These are phyloP conservation scores for Platorchestia sp. DNA, from an alignment of 1,140 invertebrate genomes.

Conservation along the genomic window DNA sequence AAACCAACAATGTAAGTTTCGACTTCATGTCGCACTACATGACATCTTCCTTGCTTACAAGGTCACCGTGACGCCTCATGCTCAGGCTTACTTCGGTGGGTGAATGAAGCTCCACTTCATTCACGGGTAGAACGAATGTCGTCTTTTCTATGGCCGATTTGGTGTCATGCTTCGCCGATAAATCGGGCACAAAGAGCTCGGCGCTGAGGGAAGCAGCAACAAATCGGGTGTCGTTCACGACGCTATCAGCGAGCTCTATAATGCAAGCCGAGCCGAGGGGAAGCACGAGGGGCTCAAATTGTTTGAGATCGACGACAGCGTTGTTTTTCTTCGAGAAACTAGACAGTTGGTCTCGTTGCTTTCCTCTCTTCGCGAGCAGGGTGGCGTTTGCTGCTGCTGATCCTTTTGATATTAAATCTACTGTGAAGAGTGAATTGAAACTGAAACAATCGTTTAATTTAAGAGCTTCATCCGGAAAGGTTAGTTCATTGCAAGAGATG, in stretches of 20 bases:
- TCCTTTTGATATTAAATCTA: not conserved
- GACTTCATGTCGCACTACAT: not conserved
- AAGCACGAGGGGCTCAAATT: not conserved
- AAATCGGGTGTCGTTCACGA: constrained; percentile 26
- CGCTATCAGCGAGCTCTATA: constrained; percentile 51
- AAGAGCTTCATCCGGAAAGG: no score
- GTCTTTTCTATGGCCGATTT: not conserved
- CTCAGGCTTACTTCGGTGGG: not conserved
- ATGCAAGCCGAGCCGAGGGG: constrained; percentile 30
- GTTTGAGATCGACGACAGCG: constrained; percentile 18
- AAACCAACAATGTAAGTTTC: not conserved
- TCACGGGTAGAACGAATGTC: not conserved
- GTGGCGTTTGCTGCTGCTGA: not conserved
- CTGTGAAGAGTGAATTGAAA: no score
- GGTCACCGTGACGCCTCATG: not conserved
- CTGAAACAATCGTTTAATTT: no score
- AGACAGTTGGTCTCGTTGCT: not conserved
- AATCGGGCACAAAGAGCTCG: constrained; percentile 45
- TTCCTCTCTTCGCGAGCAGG: not conserved
- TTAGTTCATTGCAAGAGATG: no score
- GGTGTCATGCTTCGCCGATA: not conserved
- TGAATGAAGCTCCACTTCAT: not conserved
- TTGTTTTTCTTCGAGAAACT: constrained; percentile 10
- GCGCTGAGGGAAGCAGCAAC: constrained; percentile 46
- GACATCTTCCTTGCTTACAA: not conserved